Conservation (phyloP, 1,140 invertebrate species). For the Andrena cerasifolii region DNA sequence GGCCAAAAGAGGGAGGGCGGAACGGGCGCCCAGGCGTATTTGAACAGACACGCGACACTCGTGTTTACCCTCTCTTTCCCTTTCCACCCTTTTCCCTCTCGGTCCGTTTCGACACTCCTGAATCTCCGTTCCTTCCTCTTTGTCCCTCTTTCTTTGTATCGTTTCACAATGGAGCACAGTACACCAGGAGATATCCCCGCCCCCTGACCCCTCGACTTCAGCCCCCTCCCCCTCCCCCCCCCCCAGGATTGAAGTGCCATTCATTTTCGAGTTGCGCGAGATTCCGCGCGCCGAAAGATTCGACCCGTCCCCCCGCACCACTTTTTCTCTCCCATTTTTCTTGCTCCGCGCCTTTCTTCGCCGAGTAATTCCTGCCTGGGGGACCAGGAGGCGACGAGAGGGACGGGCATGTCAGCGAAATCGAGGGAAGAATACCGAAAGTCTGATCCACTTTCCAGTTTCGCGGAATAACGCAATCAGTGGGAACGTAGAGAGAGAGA, state of each 20-base stretch:
- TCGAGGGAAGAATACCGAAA: not conserved
- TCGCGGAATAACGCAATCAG: too few relatives aligned
- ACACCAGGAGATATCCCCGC: conserved; percentile 33
- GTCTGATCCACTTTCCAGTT: not conserved
- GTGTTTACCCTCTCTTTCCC: conserved; percentile 63
- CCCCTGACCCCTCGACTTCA: conserved; percentile 48
- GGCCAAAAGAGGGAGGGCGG: conserved; percentile 34
- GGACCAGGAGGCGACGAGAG: not conserved
- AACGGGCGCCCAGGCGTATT: conserved; percentile 65
- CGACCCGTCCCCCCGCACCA: conserved; percentile 4
- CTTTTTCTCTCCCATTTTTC: not conserved
- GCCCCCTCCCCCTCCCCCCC: conserved; percentile 4
- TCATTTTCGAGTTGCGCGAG: conserved; percentile 63
- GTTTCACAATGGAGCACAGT: conserved; percentile 69
- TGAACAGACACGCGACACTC: conserved; percentile 78
- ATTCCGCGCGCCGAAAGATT: conserved; percentile 34
- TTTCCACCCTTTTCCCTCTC: conserved; percentile 2
- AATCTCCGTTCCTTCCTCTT: conserved; percentile 23
- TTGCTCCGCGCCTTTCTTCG: conserved; percentile 11
- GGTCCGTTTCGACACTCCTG: conserved; percentile 15
- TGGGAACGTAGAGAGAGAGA: too few relatives aligned
- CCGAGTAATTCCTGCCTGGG: conserved; percentile 19
- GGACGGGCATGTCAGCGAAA: conserved; percentile 7
- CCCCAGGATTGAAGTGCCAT: conserved; percentile 60
- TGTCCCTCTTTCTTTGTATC: conserved; percentile 68